phyloP scores from a whole-genome alignment of 1,140 invertebrate genomes.

The Thaumatotibia leucotreta region DNA sequence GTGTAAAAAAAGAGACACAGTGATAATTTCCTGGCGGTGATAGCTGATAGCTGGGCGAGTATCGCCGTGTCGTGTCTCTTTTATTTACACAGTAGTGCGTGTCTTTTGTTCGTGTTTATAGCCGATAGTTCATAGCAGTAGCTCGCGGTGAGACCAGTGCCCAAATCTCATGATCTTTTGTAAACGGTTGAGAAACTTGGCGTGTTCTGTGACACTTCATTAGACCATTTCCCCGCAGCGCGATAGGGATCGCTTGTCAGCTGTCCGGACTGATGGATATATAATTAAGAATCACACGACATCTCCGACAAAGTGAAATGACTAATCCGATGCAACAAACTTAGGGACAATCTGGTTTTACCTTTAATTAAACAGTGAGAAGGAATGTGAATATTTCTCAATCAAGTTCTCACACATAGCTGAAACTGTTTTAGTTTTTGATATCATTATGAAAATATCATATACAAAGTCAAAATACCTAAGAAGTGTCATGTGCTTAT shows the following conservation, averaged over 20 bases:
- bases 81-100: no score
- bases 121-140: no score
- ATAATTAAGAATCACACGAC: background rate
- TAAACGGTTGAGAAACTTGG: conserved; percentile 2
- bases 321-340: background rate
- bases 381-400: background rate
- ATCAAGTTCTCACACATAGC: background rate
- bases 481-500: no score
- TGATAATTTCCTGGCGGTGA: no score
- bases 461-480: no score
- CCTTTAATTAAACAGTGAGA: background rate
- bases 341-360: background rate
- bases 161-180: conserved; percentile 10
- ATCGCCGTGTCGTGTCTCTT: no score
- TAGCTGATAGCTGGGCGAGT: no score
- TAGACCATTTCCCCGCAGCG: background rate
- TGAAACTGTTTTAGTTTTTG: background rate
- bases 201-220: background rate
- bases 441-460: no score
- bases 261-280: background rate
- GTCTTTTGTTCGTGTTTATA: no score
- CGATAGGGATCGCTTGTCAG: background rate
- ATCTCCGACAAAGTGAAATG: background rate
- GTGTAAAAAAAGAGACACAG: no score
- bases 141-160: no score